Base-by-base conservation (phyloP, 2,888 invertebrate genomes). In the Drosophila borborema region DNA sequence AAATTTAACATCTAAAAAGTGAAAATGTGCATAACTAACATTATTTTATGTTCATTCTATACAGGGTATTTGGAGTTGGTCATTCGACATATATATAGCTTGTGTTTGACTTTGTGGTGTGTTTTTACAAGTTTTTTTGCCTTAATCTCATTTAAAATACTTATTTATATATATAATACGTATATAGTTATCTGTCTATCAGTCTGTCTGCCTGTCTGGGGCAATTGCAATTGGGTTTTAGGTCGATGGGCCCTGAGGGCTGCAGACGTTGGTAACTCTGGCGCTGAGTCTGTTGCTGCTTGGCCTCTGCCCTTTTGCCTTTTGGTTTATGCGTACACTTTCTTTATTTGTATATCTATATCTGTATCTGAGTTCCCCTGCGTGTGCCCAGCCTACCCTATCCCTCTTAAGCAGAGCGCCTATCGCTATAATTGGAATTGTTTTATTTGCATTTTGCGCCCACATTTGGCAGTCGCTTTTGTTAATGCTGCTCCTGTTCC, bases 381-480 rank as follows among this genome's bases (percentile, higher is more conserved):
- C 43, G 8, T 34, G 2, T 41, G 16, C 43, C 34, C 40, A 3
- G 34, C 12, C 3, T 28, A 5, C 28, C n/a, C 28, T 12, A n/a
- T 40, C 7, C 7, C 10, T 12, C 41, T 12, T 12, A 41, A 2
- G 38, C 55, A n/a, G 16, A 49, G 51, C 34, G 77, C 80, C 75
- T 81, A 77, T 85, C 74, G 61, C 80, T 70, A 77, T 85, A 82
- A 87, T 87, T 77, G 87, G 85, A 82, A 82, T 75, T 78, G 77
- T 82, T 87, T 77, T 84, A 76, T 74, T 81, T 76, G 54, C 74
- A 72, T 86, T 83, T 83, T 64, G 61, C 55, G 65, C 74, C 86
- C 82, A 78, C 82, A 84, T 73, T 74, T 74, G 60, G 74, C 67
- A 51, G 80, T 70, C 66, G 55, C 71, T 75, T 74, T 78, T 76